Conservation (phyloP, 2,797 vertebrate genomes). For the Pipistrellus kuhlii region DNA sequence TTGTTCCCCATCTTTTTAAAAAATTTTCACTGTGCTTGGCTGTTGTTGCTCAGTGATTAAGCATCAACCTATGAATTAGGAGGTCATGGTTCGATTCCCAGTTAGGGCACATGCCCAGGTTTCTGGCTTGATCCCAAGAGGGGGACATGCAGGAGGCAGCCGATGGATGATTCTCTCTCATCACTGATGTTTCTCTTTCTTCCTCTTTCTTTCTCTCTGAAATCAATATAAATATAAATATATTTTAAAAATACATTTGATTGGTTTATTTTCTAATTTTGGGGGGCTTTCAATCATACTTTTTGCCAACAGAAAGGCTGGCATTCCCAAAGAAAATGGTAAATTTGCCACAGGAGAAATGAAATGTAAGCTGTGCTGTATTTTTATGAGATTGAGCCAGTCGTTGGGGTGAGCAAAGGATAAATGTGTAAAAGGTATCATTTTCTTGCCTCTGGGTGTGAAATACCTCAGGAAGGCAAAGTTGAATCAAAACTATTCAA, state of each 20-base stretch:
- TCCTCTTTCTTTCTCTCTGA: too few species aligned
- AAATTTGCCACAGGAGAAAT: constrained; percentile 18
- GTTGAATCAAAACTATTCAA: constrained; percentile 61
- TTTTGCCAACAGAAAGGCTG: constrained; percentile 4
- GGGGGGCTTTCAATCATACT: background rate
- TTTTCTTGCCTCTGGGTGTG: constrained; percentile 63
- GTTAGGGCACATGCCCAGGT: too few species aligned
- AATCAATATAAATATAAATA: too few species aligned
- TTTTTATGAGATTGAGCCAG: constrained; percentile 32
- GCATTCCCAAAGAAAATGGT: constrained; percentile 40
- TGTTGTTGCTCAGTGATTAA: too few species aligned
- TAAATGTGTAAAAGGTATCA: constrained; percentile 63
- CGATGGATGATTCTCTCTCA: too few species aligned
- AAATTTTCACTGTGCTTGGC: background rate
- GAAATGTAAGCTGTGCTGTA: background rate
- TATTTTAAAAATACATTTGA: background rate
- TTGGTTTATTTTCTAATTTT: background rate
- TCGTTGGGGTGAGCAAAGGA: background rate
- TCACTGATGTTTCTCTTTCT: too few species aligned
- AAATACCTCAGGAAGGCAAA: constrained; percentile 63
- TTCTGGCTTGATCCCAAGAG: too few species aligned
- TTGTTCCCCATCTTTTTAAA: background rate
- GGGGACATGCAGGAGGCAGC: too few species aligned
- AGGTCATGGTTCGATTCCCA: too few species aligned
- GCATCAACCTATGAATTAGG: too few species aligned